phyloP scores from a whole-genome alignment of 1,140 invertebrate species.

The Homalodisca vitripennis region DNA sequence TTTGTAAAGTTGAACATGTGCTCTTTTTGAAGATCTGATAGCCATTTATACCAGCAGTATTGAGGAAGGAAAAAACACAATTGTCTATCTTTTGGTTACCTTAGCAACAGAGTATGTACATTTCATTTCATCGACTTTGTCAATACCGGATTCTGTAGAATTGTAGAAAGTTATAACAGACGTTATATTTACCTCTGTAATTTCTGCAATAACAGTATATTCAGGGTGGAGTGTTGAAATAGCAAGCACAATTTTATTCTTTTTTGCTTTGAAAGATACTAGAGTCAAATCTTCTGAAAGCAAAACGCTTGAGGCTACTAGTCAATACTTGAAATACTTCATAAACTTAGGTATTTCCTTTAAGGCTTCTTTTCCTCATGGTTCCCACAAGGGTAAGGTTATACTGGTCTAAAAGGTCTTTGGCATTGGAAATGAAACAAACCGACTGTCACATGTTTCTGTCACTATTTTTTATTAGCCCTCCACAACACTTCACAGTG shows the following conservation, averaged over 20 bases:
- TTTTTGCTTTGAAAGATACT: conserved; percentile 46
- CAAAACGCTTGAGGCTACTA: conserved; percentile 32
- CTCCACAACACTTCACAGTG: conserved; percentile 33
- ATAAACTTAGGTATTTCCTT: conserved; percentile 40
- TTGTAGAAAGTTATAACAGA: conserved; percentile 50
- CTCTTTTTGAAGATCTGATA: neutral
- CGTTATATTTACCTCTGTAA: conserved; percentile 42
- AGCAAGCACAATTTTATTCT: conserved; percentile 20
- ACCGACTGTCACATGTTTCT: conserved; percentile 39
- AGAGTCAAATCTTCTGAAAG: conserved; percentile 45
- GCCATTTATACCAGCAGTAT: conserved; percentile 6
- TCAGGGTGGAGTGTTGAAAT: conserved; percentile 20
- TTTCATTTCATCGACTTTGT: conserved; percentile 50
- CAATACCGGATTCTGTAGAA: conserved; percentile 50
- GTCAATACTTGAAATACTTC: conserved; percentile 22
- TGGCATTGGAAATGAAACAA: conserved; percentile 37
- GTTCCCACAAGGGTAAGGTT: conserved; percentile 41
- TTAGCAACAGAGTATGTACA: conserved; percentile 41
- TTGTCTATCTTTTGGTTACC: conserved; percentile 38
- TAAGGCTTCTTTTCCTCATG: conserved; percentile 47
- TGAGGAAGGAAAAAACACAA: neutral
- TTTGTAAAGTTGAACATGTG: neutral
- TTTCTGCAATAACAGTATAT: neutral
- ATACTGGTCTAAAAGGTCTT: conserved; percentile 33
- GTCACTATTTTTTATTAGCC: conserved; percentile 34